Percentiles rank a stretch among this genome's conserved stretches.
These are phyloP conservation scores for Silurus meridionalis DNA, from an alignment of 2,113 vertebrate species.

Conservation along the genomic window DNA sequence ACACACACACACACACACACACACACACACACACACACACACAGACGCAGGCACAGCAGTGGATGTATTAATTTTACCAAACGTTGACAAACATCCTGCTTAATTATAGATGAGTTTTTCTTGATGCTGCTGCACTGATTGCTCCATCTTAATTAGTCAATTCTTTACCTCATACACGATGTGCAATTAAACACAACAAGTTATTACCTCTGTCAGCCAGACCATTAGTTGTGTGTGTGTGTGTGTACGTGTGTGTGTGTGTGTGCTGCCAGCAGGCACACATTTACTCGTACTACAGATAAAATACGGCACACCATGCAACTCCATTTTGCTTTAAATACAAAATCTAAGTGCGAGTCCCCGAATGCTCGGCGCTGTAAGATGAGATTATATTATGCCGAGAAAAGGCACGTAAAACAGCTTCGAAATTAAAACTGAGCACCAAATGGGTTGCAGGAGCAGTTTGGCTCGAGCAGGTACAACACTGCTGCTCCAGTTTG, in stretches of 20 bases:
- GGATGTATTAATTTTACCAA: slow-evolving; percentile 56
- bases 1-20: slow-evolving; percentile 34
- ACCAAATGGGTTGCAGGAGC: slow-evolving; percentile 31
- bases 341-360: slow-evolving; percentile 35
- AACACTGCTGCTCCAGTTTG: slow-evolving; percentile 32
- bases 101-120: slow-evolving; percentile 55
- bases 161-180: slow-evolving; percentile 52
- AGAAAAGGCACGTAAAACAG: slow-evolving; percentile 41
- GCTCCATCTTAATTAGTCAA: slow-evolving; percentile 59
- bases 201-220: slow-evolving; percentile 50
- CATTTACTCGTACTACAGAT: slow-evolving; percentile 38
- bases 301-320: slow-evolving; percentile 38
- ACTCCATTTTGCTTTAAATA: slow-evolving; percentile 45
- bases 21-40: slow-evolving; percentile 24
- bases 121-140: slow-evolving; percentile 50
- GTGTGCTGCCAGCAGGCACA: slow-evolving; percentile 34
- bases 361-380: slow-evolving; percentile 11
- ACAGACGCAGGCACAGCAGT: slow-evolving; percentile 19
- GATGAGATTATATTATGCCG: slow-evolving; percentile 23
- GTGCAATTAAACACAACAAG: slow-evolving; percentile 58
- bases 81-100: slow-evolving; percentile 52
- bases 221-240: slow-evolving; percentile 44
- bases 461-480: slow-evolving; percentile 36
- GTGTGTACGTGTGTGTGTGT: slow-evolving; percentile 13
- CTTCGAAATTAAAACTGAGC: slow-evolving; percentile 55